Conservation (phyloP, 2,797 vertebrate species). For the Diglossa cyanea region DNA sequence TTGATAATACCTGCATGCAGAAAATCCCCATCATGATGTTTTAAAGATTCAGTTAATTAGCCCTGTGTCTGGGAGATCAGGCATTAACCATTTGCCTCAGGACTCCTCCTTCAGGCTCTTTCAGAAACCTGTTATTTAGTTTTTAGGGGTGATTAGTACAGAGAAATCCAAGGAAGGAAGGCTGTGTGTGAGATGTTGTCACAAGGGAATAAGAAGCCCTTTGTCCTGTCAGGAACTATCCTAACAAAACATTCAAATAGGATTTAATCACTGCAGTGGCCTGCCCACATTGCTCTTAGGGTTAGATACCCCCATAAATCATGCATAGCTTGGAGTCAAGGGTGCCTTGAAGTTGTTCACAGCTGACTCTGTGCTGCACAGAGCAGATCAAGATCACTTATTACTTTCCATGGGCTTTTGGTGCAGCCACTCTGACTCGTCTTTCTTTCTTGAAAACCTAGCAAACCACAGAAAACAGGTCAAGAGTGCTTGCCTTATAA, state of each 20-base stretch:
- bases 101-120: slow-evolving; percentile 39
- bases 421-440: neutral
- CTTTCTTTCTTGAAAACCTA: slow-evolving; percentile 18
- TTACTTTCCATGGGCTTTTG: neutral
- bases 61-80: slow-evolving; percentile 14
- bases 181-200: neutral
- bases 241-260: slow-evolving; percentile 62
- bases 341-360: slow-evolving; percentile 20
- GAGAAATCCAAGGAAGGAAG: slow-evolving; percentile 22
- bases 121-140: slow-evolving; percentile 35
- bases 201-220: slow-evolving; percentile 43
- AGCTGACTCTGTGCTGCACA: slow-evolving; percentile 21
- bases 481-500: neutral
- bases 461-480: slow-evolving; percentile 24
- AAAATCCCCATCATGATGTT: slow-evolving; percentile 49
- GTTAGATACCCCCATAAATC: slow-evolving; percentile 64
- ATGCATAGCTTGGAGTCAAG: slow-evolving; percentile 50
- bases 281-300: slow-evolving; percentile 42
- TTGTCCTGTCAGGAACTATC: slow-evolving; percentile 67
- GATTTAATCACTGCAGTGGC: slow-evolving; percentile 57
- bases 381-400: slow-evolving; percentile 5
- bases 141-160: slow-evolving; percentile 59
- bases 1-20: slow-evolving; percentile 57
- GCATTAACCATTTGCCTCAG: slow-evolving; percentile 35
- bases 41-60: slow-evolving; percentile 65